phyloP scores from a whole-genome alignment of 2,888 invertebrate species.

The Nezara viridula region DNA sequence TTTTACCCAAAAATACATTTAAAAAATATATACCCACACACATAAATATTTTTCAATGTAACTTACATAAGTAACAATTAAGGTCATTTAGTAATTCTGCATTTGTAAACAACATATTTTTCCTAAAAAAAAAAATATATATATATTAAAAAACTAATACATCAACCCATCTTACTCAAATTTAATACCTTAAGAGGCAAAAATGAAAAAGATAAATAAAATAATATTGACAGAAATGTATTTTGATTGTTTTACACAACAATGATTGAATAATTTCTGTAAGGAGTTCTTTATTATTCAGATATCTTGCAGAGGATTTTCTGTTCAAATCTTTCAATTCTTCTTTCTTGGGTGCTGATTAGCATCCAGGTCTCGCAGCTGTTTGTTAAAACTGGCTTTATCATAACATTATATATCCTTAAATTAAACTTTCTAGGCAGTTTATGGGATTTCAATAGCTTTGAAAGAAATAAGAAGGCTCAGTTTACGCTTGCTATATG shows the following conservation, averaged over 20 bases:
- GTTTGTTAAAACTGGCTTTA: too few species aligned
- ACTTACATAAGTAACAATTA: not conserved
- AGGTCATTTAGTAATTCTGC: conserved; percentile 9
- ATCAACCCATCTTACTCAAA: not conserved
- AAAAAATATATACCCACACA: not conserved
- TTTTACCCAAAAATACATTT: not conserved
- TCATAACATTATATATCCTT: too few species aligned
- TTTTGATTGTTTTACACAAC: not conserved
- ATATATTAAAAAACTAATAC: not conserved
- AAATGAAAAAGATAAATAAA: not conserved
- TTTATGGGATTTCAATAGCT: too few species aligned
- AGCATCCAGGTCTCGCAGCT: too few species aligned
- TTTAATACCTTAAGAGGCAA: not conserved
- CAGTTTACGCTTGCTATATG: too few species aligned
- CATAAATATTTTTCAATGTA: not conserved
- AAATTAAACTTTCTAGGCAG: too few species aligned
- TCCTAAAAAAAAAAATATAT: not conserved
- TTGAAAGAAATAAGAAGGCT: too few species aligned
- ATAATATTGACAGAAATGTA: not conserved
- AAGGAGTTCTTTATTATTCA: too few species aligned
- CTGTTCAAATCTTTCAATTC: too few species aligned
- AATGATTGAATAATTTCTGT: too few species aligned
- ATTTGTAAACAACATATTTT: not conserved
- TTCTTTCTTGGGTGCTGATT: too few species aligned
- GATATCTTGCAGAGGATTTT: too few species aligned